Evolutionary conservation across 1,140 invertebrate species (phyloP), one percentile per base, ranked within the genome.

Genomic region (Drosophila ercepeae): DNA sequence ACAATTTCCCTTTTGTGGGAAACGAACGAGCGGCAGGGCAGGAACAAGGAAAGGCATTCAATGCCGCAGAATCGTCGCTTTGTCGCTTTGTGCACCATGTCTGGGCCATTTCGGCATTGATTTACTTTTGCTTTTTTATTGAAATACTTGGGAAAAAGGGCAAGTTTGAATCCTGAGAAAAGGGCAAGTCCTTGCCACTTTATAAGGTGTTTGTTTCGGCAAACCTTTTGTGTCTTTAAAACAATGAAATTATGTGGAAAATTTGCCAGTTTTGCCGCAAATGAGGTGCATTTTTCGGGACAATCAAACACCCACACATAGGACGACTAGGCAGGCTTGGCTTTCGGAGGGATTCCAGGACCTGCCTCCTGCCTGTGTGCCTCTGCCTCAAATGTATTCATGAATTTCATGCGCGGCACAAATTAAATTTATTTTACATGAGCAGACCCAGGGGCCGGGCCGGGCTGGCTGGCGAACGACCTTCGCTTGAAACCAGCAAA

Each of bases 351-450:
- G 9, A 48, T 39, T 58, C 39, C 29, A 11, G 29, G 8, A 3
- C 11, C 29, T n/a, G 29, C 2, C 2, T 3, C 9, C 9, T 14
- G n/a, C 29, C 29, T 46, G 16, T 21, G 25, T n/a, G n/a, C n/a
- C n/a, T n/a, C n/a, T n/a, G 13, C 16, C 18, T 21, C 41, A 78
- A 67, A 78, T 81, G 78, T 70, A 81, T 81, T 81, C 77, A 81
- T 81, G 72, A 76, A 68, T 82, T 76, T 65, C 79, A 76, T 55
- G 73, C 57, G 50, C 61, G 63, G 48, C 67, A 68, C 78, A 76
- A 81, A 81, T 73, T 57, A 81, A 81, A 81, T 81, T 73, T 81
- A 81, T 81, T 76, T 76, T 73, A 68, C 72, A 81, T 82, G 78
- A 81, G 77, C 41, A 32, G 60, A 21, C 27, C 23, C 45, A 34